Base-by-base conservation (phyloP, 2,797 vertebrate species). In the Intellagama lesueurii region DNA sequence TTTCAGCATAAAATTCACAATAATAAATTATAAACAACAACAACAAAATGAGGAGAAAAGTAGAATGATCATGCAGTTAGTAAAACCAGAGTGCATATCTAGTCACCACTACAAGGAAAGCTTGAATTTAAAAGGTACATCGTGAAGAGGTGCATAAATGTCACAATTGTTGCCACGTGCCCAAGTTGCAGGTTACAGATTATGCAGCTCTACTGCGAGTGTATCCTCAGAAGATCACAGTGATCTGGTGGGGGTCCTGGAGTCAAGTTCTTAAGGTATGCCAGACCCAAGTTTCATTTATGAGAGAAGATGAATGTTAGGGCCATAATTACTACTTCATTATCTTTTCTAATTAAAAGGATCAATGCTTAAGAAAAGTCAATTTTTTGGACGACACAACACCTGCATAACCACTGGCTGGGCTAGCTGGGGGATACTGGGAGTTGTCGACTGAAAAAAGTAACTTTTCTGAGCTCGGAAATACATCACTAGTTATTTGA, bases 261-360 rank as follows among this genome's bases (percentile, higher is more conserved):
- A 66, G 64, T 72, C 3, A 32, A 32, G 69, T 69, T 28, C 24
- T 69, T 69, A 28, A 28, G 68, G 28, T 28, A 19, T 35, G 8
- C 26, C 64, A 56, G 7, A 19, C 14, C 76, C 88, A 77, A 91
- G 35, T 17, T 81, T 56, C 35, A 92, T 87, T 94, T 90, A 89
- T 87, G 32, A 8, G 28, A 87, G 93, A 94, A 90, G 81, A 7
- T 26, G n/a, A 91, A 81, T 83, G 83, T 90, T 88, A 49, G 8
- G 11, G 28, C 28, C 60, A 32, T 40, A 5, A 1, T 0, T 76
- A 32, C 3, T 7, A 91, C 78, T 32, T 76, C 47, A 19, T 0
- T 11, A 5, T 52, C 22, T 19, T 77, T 28, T 77, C 4, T 47
- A 1, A 47, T 47, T 40, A 40, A 75, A 22, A 22, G 19, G 35